These are phyloP conservation scores for Opisthograptis luteolata DNA, from an alignment of 2,888 invertebrate species.

Conservation along the genomic window DNA sequence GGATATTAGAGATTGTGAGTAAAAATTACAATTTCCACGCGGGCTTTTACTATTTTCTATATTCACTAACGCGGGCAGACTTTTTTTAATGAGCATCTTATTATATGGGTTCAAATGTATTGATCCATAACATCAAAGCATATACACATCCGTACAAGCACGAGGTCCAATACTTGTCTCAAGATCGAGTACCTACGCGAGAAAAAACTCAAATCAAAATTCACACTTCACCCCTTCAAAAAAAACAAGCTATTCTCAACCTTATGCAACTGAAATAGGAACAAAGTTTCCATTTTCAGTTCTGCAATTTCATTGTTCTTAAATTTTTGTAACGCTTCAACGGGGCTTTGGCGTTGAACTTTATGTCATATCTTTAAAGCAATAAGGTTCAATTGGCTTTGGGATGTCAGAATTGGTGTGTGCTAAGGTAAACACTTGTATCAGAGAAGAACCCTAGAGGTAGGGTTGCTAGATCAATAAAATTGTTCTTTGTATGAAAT, in stretches of 20 bases:
- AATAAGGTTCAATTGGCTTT: conserved; percentile 42
- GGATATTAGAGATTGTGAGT: too few relatives aligned
- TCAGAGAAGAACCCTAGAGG: conserved; percentile 69
- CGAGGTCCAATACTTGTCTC: conserved; percentile 66
- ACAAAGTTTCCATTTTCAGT: conserved; percentile 40
- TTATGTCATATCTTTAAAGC: conserved; percentile 48
- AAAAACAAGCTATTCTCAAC: conserved; percentile 47
- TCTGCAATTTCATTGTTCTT: conserved; percentile 51
- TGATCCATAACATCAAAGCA: too few relatives aligned
- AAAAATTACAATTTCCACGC: too few relatives aligned
- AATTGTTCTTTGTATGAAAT: too few relatives aligned
- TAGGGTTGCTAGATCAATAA: too few relatives aligned
- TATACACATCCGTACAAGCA: too few relatives aligned
- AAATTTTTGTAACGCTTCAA: conserved; percentile 42
- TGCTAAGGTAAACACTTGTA: conserved; percentile 63
- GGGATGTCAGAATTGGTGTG: conserved; percentile 44
- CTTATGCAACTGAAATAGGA: conserved; percentile 50
- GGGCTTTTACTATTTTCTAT: too few relatives aligned
- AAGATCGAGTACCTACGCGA: conserved; percentile 57
- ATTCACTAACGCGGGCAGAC: too few relatives aligned
- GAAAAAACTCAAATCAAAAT: conserved; percentile 58
- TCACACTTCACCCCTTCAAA: conserved; percentile 32
- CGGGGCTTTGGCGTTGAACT: conserved; percentile 40
- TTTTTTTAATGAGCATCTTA: too few relatives aligned
- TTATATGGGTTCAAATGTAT: too few relatives aligned